Conservation (phyloP, 2,797 vertebrate genomes). For the Spea hammondii region DNA sequence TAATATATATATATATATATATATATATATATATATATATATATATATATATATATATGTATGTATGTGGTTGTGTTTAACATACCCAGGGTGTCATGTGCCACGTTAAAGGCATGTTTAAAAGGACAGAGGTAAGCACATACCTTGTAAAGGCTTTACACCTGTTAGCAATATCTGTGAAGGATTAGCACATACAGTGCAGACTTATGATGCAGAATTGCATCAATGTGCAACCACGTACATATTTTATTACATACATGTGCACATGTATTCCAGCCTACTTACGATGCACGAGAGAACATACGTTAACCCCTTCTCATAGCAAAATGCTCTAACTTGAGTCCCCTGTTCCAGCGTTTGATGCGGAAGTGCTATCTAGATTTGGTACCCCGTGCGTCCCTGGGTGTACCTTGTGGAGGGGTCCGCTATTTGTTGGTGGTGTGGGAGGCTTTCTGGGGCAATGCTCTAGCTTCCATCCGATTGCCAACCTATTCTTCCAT, state of each 20-base stretch:
- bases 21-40: background rate
- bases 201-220: background rate
- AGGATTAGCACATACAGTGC: background rate
- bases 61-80: background rate
- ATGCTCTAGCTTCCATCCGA: constrained; percentile 21
- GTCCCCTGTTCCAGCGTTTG: constrained; percentile 1
- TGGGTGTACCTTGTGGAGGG: constrained; percentile 5
- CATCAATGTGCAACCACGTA: background rate
- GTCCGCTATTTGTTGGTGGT: constrained; percentile 3
- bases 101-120: background rate
- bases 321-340: constrained; percentile 28
- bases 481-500: constrained; percentile 40
- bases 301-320: background rate
- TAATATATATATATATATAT: constrained; percentile 3
- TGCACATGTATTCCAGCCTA: background rate
- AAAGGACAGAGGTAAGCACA: background rate
- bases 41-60: background rate
- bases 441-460: constrained; percentile 11
- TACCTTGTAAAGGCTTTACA: constrained; percentile 7
- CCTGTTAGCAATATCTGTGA: constrained; percentile 32
- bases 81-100: too few species aligned
- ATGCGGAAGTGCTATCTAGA: constrained; percentile 2
- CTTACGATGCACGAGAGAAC: background rate
- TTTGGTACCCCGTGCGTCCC: background rate
- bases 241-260: background rate